Conservation (phyloP, 2,888 invertebrate species). For the Tipula confusa region DNA sequence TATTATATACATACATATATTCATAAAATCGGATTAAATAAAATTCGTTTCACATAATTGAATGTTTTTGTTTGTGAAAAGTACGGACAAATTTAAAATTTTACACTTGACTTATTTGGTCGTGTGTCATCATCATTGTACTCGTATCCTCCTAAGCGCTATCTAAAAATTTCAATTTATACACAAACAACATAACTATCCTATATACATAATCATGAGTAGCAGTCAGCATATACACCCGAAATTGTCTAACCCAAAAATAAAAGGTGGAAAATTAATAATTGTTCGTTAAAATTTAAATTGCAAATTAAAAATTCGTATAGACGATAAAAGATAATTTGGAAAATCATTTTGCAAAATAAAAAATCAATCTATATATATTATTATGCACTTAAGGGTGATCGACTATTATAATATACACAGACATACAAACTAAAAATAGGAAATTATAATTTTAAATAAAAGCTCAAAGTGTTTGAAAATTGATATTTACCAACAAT, state of each 20-base stretch:
- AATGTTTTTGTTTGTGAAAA: slow-evolving; percentile 46
- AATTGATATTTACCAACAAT: neutral
- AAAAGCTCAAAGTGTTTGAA: neutral
- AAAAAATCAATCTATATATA: neutral
- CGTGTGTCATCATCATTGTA: slow-evolving; percentile 27
- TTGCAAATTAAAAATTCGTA: neutral
- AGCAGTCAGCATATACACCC: too few relatives aligned
- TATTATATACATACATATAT: neutral
- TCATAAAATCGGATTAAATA: slow-evolving; percentile 30
- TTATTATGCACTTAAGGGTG: neutral
- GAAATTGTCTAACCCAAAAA: neutral
- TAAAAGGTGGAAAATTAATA: neutral
- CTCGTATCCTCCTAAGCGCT: too few relatives aligned
- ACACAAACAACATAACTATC: neutral
- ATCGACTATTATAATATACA: neutral
- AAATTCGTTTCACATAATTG: slow-evolving; percentile 36
- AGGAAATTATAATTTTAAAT: neutral
- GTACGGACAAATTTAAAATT: slow-evolving; percentile 51
- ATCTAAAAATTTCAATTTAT: neutral
- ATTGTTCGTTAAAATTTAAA: neutral
- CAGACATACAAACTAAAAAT: neutral
- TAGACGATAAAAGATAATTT: neutral
- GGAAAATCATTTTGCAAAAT: neutral
- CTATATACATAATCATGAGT: neutral
- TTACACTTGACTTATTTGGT: slow-evolving; percentile 49